Base-by-base conservation (phyloP, 1,140 invertebrate species). In the Cydia strobilella region DNA sequence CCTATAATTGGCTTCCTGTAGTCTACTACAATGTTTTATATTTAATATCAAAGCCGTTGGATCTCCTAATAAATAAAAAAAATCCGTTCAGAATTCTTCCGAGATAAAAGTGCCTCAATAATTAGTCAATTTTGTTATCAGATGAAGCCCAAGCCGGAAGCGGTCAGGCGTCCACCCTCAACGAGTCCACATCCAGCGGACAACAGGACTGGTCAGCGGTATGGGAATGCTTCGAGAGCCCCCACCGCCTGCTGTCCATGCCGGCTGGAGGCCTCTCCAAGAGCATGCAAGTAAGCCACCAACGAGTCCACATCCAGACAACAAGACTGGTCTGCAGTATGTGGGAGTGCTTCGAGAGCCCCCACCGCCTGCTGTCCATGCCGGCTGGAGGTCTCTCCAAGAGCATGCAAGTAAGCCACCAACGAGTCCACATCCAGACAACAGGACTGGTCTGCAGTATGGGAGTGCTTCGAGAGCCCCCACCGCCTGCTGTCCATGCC, bases 331-430 rank as follows among this genome's bases (percentile, higher is more conserved):
- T 96, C 95, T 20, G 93, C 96, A 12, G 94, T 97, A n/a, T n/a
- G n/a, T 97, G 96, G 95, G 96, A 96, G 69, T 97, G 95, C 82
- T 97, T 97, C 81, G 96, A 97, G 79, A 95, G 96, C 84, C 96
- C 96, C 0, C 94, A 97, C 84, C 93, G 94, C 12, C 81, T 96
- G 42, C 82, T 96, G 23, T 94, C 94, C 0, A 93, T 94, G 27
- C 93, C 94, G 0, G 95, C 94, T 2, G 94, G 94, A 75, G 94
- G 93, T 31, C 87, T 96, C 9, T 95, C 95, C 0, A 96, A 96
- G 86, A 94, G 94, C 76, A 96, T 96, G 95, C 0, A 96, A 96
- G 85, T 39, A 39, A 39, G 35, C 7, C 7, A 7, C 7, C 35
- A 39, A 39, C 35, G 35, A 39, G 35, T 91, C 88, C 0, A 90